Percentiles rank a stretch among this genome's conserved stretches.
Conservation (phyloP, 2,888 invertebrate species). For the Empis livida region DNA sequence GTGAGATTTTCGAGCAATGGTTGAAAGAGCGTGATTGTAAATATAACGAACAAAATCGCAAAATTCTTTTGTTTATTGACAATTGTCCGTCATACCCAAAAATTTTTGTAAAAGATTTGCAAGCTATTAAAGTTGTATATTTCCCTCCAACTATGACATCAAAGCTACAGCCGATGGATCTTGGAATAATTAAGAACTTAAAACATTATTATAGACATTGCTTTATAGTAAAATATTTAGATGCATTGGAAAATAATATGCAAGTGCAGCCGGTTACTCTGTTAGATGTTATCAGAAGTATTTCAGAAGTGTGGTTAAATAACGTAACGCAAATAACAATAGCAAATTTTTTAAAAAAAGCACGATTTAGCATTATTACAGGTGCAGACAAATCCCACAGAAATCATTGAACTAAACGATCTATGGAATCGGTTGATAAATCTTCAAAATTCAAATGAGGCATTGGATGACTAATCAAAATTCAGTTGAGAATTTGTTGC, state of each 20-base stretch:
- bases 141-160: background rate
- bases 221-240: background rate
- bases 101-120: background rate
- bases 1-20: slow-evolving; percentile 6
- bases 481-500: too few species aligned
- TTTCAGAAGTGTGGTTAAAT: too few species aligned
- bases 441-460: too few species aligned
- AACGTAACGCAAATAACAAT: too few species aligned
- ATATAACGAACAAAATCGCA: slow-evolving; percentile 3
- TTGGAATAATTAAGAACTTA: background rate
- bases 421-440: too few species aligned
- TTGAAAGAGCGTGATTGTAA: slow-evolving; percentile 1
- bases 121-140: background rate
- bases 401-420: too few species aligned
- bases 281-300: too few species aligned
- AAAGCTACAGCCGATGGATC: background rate
- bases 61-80: slow-evolving; percentile 3
- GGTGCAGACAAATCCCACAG: too few species aligned
- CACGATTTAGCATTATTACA: background rate
- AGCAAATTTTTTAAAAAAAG: background rate
- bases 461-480: too few species aligned
- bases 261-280: too few species aligned
- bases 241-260: background rate
- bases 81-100: background rate
- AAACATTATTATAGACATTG: background rate